Evolutionary conservation across 2,113 vertebrate species (phyloP).

Genomic region (Chroicocephalus ridibundus): DNA sequence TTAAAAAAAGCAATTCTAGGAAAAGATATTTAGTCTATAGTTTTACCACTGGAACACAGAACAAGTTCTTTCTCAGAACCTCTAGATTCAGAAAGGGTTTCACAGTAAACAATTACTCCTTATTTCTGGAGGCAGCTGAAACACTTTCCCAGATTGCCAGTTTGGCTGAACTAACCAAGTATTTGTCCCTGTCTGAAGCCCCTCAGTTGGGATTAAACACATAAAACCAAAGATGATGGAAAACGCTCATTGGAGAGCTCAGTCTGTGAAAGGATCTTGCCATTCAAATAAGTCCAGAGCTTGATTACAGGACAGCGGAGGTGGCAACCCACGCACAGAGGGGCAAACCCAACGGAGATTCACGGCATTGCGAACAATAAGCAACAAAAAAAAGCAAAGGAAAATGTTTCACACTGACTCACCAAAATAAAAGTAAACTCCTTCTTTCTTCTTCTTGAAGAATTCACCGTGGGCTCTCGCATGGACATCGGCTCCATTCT

Average conservation of each 20-base stretch:
- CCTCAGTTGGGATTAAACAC: not conserved
- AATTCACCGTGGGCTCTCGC: constrained; percentile 86
- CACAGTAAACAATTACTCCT: not conserved
- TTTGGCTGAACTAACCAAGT: not conserved
- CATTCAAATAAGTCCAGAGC: not conserved
- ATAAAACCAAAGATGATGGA: not conserved
- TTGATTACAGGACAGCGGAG: not conserved
- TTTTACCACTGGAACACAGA: not conserved
- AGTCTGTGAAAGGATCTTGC: not conserved
- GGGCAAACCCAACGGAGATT: not conserved
- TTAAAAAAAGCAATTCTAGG: not conserved
- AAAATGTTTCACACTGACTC: not conserved
- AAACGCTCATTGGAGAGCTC: not conserved
- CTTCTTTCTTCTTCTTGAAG: constrained; percentile 82
- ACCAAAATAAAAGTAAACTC: constrained; percentile 93
- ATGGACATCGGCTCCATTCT: constrained; percentile 86
- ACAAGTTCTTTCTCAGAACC: not conserved
- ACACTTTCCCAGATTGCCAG: not conserved
- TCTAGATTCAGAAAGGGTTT: not conserved
- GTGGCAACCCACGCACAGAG: not conserved
- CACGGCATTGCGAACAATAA: rapidly evolving
- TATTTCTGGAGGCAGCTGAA: not conserved
- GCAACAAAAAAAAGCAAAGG: not conserved
- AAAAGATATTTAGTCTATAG: not conserved
- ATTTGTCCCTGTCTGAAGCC: not conserved